Evolutionary conservation across 2,888 invertebrate genomes (phyloP), one percentile per base, ranked within the genome.

Genomic region (Malacosoma neustria): DNA sequence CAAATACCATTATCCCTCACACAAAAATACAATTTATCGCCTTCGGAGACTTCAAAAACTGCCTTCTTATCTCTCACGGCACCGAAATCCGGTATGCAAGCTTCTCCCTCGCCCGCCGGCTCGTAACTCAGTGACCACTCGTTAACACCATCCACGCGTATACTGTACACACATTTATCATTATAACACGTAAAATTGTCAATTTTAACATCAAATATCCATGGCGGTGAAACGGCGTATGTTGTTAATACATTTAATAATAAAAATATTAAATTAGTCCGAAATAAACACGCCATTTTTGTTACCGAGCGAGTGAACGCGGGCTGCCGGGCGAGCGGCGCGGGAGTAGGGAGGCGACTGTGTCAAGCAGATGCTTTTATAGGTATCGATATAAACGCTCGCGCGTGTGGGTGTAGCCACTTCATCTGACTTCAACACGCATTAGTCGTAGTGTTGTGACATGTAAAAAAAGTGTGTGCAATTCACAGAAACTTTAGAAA

Each of bases 221-320:
- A 73, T 74, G 81, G 81, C 40, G 75, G 70, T 33, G 70, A 56
- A 48, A 61, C 61, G 44, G 74, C 71, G 54, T 59, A 53, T 37
- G 70, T 59, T 58, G 58, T 58, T 69, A 76, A 66, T 68, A 76
- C 72, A 62, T 82, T 80, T 70, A 82, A 72, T 47, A 82, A 65
- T 42, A 84, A 53, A 56, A 82, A 77, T 61, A 81, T 56, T 48
- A 71, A 65, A 63, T 69, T 84, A 82, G 82, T 82, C 84, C 82
- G 79, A 72, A 64, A 61, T 13, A 49, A 39, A 31, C 56, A 51
- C 54, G 74, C 80, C 82, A 82, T 82, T 52, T 54, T 65, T 49
- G 43, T 51, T 38, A 46, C 54, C 41, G 47, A 43, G 43, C 45
- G 47, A 54, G 46, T 42, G 52, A 47, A 43, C 45, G 44, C 49